Percentiles rank a stretch among this genome's conserved stretches.
phyloP scores from a whole-genome alignment of 2,888 invertebrate genomes.

The Nysson spinosus region DNA sequence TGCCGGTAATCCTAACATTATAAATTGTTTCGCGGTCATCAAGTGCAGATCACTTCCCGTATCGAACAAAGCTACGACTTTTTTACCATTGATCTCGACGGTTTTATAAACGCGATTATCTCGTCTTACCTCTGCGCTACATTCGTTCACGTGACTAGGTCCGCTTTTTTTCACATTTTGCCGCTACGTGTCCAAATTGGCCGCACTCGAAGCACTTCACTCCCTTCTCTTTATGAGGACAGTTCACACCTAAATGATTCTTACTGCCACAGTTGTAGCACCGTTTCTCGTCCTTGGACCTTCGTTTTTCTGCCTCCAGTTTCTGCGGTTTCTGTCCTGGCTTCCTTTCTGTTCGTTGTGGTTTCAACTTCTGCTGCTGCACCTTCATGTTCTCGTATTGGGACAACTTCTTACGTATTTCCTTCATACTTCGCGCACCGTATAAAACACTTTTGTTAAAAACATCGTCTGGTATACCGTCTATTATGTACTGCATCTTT shows the following conservation, averaged over 20 bases:
- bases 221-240: not conserved
- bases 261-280: constrained; percentile 7
- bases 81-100: not conserved
- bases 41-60: constrained; percentile 36
- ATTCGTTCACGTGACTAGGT: not conserved
- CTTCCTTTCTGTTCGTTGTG: too few relatives aligned
- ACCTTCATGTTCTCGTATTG: not conserved
- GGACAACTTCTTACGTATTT: not conserved
- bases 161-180: not conserved
- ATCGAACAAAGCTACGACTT: constrained; percentile 20
- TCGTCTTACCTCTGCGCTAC: not conserved
- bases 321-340: too few relatives aligned
- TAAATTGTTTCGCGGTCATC: constrained; percentile 14
- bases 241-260: not conserved
- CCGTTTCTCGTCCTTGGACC: not conserved
- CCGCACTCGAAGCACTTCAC: not conserved
- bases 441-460: constrained; percentile 5
- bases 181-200: constrained; percentile 6
- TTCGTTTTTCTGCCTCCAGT: not conserved
- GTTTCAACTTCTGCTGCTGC: too few relatives aligned
- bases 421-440: not conserved
- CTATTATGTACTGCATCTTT: constrained; percentile 11
- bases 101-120: constrained; percentile 14
- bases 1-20: constrained; percentile 14
- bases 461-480: constrained; percentile 6